Base-by-base conservation (phyloP, 2,113 vertebrate species). In the Eonycteris spelaea region DNA sequence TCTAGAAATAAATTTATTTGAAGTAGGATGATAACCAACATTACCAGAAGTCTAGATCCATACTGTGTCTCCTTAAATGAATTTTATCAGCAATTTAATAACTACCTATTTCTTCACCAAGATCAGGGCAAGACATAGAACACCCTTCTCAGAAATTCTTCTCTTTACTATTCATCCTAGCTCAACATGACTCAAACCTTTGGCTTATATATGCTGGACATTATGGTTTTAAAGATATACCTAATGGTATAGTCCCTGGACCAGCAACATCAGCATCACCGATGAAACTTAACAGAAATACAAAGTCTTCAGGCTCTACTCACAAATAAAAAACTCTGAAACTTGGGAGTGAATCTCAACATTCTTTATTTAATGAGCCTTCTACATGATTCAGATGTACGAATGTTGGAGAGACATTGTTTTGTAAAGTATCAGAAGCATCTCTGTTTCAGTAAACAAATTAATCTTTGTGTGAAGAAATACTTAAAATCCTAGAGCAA, bases 361-460 rank as follows among this genome's bases (percentile, higher is more conserved):
- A 68, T 91, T 77, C 15, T 38, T 1, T 35, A 63, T 48, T 75
- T 70, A 45, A 24, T 13, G 73, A 79, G 26, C 0, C 38, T 40
- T 89, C 55, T 7, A 51, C 33, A 96, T 33, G 35, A 77, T 70
- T 91, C 21, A 38, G 11, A 55, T n/a, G 21, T n/a, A 26, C 12
- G 38, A 45, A 65, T 55, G 10, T 28, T 57, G n/a, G 7, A 90
- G 48, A 78, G 73, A 65, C 2, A 51, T 9, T 55, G 38, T 40
- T 82, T 73, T 30, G 9, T 87, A 43, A 82, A 35, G 8, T 61
- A 55, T 53, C 30, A 57, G 80, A 35, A 65, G 3, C 16, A 55
- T 77, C 70, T 73, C 55, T 85, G 35, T 45, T 92, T 92, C 48
- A 71, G 40, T 80, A 87, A 80, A 78, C 51, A 93, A 71, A 93